Percentiles rank a stretch among this genome's conserved stretches.
phyloP scores from a whole-genome alignment of 2,888 invertebrate species.

The Drosophila robusta region DNA sequence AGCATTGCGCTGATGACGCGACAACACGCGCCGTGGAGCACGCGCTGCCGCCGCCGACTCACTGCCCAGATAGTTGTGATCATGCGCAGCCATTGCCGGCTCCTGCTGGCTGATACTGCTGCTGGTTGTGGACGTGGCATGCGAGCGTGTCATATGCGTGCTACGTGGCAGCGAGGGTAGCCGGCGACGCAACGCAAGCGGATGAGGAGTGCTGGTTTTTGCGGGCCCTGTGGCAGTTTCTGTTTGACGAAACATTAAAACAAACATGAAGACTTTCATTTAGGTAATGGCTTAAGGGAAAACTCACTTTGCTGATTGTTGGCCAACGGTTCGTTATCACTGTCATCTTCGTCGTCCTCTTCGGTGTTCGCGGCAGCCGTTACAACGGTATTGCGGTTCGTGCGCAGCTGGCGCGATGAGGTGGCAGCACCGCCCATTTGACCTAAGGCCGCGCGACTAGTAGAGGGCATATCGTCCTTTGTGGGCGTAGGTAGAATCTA shows the following conservation, averaged over 20 bases:
- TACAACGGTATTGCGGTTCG: constrained; percentile 83
- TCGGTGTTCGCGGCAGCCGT: constrained; percentile 64
- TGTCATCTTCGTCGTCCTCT: constrained; percentile 79
- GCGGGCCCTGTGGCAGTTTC: constrained; percentile 54
- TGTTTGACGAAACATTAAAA: constrained; percentile 3
- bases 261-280: background rate
- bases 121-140: constrained; percentile 80
- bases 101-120: constrained; percentile 41
- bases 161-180: constrained; percentile 55
- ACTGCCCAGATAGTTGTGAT: constrained; percentile 84
- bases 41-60: constrained; percentile 76
- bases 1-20: constrained; percentile 84
- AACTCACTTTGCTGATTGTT: constrained; percentile 80
- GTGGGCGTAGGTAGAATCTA: constrained; percentile 83
- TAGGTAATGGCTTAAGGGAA: background rate
- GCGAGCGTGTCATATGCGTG: constrained; percentile 83
- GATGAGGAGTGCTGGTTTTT: constrained; percentile 67
- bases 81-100: constrained; percentile 69
- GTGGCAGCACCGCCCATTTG: constrained; percentile 32
- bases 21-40: constrained; percentile 82
- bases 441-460: constrained; percentile 73
- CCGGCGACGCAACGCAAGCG: constrained; percentile 70
- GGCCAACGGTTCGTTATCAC: constrained; percentile 83
- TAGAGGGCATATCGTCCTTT: constrained; percentile 74
- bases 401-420: constrained; percentile 80